Evolutionary conservation across 2,888 invertebrate genomes (phyloP), one percentile per base, ranked within the genome.

Genomic region (Phlogophora meticulosa): DNA sequence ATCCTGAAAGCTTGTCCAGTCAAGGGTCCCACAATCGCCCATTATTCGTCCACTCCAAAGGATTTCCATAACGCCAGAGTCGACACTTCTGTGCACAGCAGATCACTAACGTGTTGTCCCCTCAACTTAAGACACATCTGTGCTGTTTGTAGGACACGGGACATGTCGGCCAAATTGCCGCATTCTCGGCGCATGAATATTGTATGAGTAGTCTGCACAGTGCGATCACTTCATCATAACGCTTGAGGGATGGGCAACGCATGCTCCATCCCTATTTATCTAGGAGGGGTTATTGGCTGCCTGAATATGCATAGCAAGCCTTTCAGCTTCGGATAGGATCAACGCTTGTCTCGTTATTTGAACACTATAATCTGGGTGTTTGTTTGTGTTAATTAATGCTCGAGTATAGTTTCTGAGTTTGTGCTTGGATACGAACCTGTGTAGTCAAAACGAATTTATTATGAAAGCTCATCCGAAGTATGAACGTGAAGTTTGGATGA

Each of bases 211-310:
- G 83, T 83, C 83, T 83, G 82, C 81, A 82, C 84, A 63, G 52
- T 85, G 87, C 85, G 90, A 93, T 93, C 90, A 89, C 92, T 92
- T 90, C 90, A 93, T 93, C 91, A 89, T 89, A 90, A 84, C 87
- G 82, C 81, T 82, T 80, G 77, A 72, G 76, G 79, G 84, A 86
- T 86, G 83, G 85, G 80, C 85, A 85, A 85, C 80, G 85, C 84
- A 84, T 85, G 82, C 73, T 75, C 80, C 64, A 76, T 85, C 83
- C n/a, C 80, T 90, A 90, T 92, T 91, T 92, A 88, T 87, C 85
- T 87, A 87, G 88, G 88, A 87, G 83, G 76, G 85, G 80, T 85
- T 86, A 83, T 82, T 77, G 84, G 76, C 80, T 80, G 64, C 60
- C 77, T 81, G 88, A 88, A 90, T 91, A 88, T 90, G 85, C 85